Base-by-base conservation (phyloP, 2,113 vertebrate genomes). In the Lepisosteus oculatus region DNA sequence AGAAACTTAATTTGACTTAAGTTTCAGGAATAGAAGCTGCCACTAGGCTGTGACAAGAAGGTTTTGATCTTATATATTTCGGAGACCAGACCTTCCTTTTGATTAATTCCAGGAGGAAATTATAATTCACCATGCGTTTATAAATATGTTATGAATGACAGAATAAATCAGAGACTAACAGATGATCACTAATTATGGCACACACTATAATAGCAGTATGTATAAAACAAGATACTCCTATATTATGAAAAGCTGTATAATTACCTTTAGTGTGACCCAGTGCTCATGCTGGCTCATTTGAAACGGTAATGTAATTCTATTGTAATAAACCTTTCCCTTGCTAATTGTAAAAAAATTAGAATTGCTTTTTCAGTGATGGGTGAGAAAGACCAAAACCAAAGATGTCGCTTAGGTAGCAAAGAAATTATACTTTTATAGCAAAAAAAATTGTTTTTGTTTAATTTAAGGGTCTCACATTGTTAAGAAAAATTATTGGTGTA, bases 91-190 rank as follows among this genome's bases (percentile, higher is more conserved):
- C 85, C 85, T 85, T 84, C 78, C 83, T 77, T 84, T 84, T 91
- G 88, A 92, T 91, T 89, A 91, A 89, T 90, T 89, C 90, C 87
- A 86, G 81, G 81, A 91, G 90, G 87, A 90, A 89, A 90, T 90
- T 84, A 92, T 90, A 82, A 90, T 93, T 92, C 86, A 87, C 90
- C 89, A 89, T 85, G 87, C 88, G 90, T 88, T 84, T 87, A 90
- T 92, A 88, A 93, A 93, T 91, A 92, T 88, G 87, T 91, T 93
- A 93, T 91, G 89, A 92, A 91, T 86, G 76, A 81, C 77, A 79
- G 83, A 86, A 92, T 88, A 89, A 90, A 90, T 93, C 90, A 90
- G 86, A 91, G 88, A 87, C 87, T 84, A 85, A 86, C 71, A 85
- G 82, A 88, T 84, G 87, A 88, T 91, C 90, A 90, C 90, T 90